Conservation (phyloP, 2,113 vertebrate species). For the Sitta europaea region DNA sequence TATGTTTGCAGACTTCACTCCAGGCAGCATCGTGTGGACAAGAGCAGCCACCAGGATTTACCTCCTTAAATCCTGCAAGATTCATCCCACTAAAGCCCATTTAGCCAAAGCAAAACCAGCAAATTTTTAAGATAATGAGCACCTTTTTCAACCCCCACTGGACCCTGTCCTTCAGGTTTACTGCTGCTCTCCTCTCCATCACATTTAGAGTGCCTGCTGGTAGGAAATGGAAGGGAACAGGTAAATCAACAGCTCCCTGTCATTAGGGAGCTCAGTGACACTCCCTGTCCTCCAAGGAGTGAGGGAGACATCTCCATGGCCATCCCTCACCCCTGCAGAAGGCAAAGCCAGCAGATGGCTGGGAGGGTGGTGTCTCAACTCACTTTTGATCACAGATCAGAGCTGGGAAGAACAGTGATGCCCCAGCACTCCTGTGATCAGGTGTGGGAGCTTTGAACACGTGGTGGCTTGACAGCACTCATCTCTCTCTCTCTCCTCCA, state of each 20-base stretch:
- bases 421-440: accelerated
- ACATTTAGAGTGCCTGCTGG: background rate
- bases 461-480: background rate
- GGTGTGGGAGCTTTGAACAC: background rate
- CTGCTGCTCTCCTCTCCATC: background rate
- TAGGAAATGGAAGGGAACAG: background rate
- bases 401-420: background rate
- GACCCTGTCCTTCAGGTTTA: background rate
- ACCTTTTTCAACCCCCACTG: background rate
- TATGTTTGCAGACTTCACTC: background rate
- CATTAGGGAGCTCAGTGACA: background rate
- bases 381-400: accelerated
- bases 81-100: background rate
- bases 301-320: background rate
- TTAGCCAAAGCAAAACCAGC: background rate
- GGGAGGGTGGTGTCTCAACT: background rate
- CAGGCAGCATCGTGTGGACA: background rate
- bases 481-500: background rate
- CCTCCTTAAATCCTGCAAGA: background rate
- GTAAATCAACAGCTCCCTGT: background rate
- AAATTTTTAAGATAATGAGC: background rate
- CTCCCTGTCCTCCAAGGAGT: background rate
- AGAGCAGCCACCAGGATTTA: background rate
- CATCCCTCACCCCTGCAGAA: background rate
- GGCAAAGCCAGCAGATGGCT: background rate